Percentiles rank a stretch among this genome's conserved stretches.
Evolutionary conservation across 2,113 vertebrate genomes (phyloP).

Genomic region (Protobothrops mucrosquamatus): DNA sequence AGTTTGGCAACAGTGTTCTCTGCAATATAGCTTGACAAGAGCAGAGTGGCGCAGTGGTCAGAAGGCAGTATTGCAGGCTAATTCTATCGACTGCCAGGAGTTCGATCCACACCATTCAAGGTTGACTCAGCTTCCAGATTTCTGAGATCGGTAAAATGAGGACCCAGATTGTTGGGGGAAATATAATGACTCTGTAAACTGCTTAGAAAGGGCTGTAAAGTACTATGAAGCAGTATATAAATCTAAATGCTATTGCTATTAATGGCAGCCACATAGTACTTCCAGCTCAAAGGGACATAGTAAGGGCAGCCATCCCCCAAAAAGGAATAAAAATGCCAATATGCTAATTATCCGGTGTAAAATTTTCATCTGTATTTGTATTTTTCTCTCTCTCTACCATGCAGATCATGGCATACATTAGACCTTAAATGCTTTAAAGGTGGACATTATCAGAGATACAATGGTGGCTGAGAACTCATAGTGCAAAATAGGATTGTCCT

Average conservation of each 20-base stretch:
- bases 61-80: neutral
- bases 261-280: constrained; percentile 40
- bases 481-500: neutral
- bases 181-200: neutral
- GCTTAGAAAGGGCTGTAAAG: neutral
- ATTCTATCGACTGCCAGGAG: neutral
- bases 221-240: neutral
- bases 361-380: constrained; percentile 20
- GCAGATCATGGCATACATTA: neutral
- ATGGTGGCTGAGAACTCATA: neutral
- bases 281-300: constrained; percentile 48
- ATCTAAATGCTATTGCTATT: neutral
- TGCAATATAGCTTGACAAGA: constrained; percentile 41
- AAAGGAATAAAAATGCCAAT: constrained; percentile 31
- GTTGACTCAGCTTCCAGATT: neutral
- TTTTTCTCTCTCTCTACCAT: neutral
- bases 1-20: constrained; percentile 45
- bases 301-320: neutral
- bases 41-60: neutral
- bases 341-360: constrained; percentile 40
- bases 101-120: neutral
- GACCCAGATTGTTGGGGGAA: neutral
- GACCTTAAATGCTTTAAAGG: neutral
- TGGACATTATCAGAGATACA: neutral
- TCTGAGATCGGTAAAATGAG: neutral